phyloP scores from a whole-genome alignment of 2,797 vertebrate species.

The Percopsis omiscomaycus region DNA sequence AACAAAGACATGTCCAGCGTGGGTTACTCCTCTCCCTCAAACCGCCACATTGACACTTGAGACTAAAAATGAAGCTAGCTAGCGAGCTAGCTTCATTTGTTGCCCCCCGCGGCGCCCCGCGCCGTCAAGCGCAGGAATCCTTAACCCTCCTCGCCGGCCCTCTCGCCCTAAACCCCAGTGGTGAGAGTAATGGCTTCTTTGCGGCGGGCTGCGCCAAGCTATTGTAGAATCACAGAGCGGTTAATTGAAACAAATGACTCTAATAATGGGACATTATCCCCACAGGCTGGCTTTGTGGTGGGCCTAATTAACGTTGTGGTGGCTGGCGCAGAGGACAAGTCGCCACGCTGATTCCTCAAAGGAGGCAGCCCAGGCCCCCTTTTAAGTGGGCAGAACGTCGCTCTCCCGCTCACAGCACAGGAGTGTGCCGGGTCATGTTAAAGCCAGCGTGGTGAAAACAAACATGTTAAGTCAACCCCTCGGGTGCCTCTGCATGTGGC shows the following conservation, averaged over 20 bases:
- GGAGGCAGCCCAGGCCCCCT: slow-evolving; percentile 71
- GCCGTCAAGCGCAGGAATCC: slow-evolving; percentile 53
- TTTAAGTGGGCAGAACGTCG: slow-evolving; percentile 52
- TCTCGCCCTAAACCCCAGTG: slow-evolving; percentile 61
- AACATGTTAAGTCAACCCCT: slow-evolving; percentile 42
- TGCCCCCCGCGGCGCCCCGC: slow-evolving; percentile 28
- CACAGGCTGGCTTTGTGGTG: slow-evolving; percentile 93
- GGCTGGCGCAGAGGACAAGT: slow-evolving; percentile 75
- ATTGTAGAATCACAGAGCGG: slow-evolving; percentile 98
- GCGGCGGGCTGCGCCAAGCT: slow-evolving; percentile 92
- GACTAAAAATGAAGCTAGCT: too few species aligned
- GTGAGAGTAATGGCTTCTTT: slow-evolving; percentile 92
- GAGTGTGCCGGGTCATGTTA: slow-evolving; percentile 22
- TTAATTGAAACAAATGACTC: slow-evolving; percentile 99
- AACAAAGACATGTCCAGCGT: slow-evolving; percentile 3
- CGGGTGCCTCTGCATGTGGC: background rate
- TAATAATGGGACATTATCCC: slow-evolving; percentile 99
- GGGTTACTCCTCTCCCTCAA: background rate
- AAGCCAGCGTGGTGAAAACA: slow-evolving; percentile 40
- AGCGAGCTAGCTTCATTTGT: too few species aligned
- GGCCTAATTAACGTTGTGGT: slow-evolving; percentile 98
- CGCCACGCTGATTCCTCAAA: slow-evolving; percentile 87
- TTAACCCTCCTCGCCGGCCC: slow-evolving; percentile 47
- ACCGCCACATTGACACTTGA: slow-evolving; percentile 8
- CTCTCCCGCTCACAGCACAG: slow-evolving; percentile 36